Percentiles rank a stretch among this genome's conserved stretches.
These are phyloP conservation scores for Timema podura DNA, from an alignment of 2,888 invertebrate species.

Conservation along the genomic window DNA sequence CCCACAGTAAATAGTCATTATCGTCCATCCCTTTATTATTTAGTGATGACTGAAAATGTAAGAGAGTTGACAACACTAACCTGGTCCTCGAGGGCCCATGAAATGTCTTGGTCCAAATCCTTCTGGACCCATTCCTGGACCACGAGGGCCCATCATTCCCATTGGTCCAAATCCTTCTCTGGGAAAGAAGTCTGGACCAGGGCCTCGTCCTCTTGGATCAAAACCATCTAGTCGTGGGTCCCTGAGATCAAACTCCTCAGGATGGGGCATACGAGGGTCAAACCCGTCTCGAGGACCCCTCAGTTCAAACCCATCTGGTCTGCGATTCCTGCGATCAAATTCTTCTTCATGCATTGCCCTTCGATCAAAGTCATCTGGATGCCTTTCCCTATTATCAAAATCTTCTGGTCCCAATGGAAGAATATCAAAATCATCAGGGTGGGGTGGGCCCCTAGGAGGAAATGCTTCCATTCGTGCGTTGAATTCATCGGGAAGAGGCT, in stretches of 20 bases:
- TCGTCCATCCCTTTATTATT: too few species aligned
- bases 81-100: constrained; percentile 36
- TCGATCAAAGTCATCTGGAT: constrained; percentile 27
- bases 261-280: constrained; percentile 26
- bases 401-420: constrained; percentile 26
- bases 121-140: constrained; percentile 40
- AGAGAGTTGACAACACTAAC: constrained; percentile 34
- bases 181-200: constrained; percentile 29
- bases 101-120: constrained; percentile 41
- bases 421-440: constrained; percentile 31
- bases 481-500: constrained; percentile 39
- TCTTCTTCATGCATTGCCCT: constrained; percentile 25
- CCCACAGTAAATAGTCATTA: too few species aligned
- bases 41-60: too few species aligned
- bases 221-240: constrained; percentile 23
- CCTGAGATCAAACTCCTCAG: constrained; percentile 27
- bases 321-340: constrained; percentile 24
- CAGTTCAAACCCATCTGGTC: constrained; percentile 25
- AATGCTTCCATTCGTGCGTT: constrained; percentile 20
- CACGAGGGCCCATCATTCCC: constrained; percentile 40
- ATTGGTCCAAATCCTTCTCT: constrained; percentile 38
- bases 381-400: constrained; percentile 26
- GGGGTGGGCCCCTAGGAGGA: constrained; percentile 25
- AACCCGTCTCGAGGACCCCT: constrained; percentile 28
- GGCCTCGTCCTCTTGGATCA: constrained; percentile 23